Conservation (phyloP, 2,113 vertebrate genomes). For the Notarius quadriscutis region DNA sequence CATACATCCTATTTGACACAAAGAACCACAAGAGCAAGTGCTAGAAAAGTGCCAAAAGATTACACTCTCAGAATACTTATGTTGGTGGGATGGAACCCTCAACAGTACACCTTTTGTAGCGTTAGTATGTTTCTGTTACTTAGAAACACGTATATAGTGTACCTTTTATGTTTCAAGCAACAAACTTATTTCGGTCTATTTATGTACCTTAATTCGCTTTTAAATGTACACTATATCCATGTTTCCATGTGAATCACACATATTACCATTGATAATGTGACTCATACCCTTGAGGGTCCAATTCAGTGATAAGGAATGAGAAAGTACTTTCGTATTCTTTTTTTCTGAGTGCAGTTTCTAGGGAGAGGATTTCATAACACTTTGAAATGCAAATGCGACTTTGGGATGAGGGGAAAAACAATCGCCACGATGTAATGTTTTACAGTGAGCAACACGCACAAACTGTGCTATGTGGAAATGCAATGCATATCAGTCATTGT, state of each 20-base stretch:
- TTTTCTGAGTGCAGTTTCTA: not conserved
- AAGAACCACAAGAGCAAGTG: not conserved
- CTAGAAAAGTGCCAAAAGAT: not conserved
- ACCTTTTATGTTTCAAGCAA: not conserved
- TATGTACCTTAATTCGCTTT: not conserved
- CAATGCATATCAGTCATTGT: too few species aligned
- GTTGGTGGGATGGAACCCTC: not conserved
- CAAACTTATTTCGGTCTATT: not conserved
- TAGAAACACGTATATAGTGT: not conserved
- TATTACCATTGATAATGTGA: not conserved
- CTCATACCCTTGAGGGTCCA: not conserved
- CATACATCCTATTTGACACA: slow-evolving; percentile 79
- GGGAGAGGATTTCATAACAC: too few species aligned
- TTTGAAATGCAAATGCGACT: too few species aligned
- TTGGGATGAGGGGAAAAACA: too few species aligned
- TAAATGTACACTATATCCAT: not conserved
- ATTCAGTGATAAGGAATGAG: not conserved
- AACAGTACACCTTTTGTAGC: not conserved
- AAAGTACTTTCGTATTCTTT: not conserved
- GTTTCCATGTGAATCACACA: not conserved
- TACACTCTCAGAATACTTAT: not conserved
- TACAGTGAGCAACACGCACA: too few species aligned
- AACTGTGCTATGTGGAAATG: too few species aligned
- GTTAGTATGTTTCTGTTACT: not conserved
- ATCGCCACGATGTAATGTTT: too few species aligned